Conservation (phyloP, 2,113 vertebrate species). For the Lates calcarifer region DNA sequence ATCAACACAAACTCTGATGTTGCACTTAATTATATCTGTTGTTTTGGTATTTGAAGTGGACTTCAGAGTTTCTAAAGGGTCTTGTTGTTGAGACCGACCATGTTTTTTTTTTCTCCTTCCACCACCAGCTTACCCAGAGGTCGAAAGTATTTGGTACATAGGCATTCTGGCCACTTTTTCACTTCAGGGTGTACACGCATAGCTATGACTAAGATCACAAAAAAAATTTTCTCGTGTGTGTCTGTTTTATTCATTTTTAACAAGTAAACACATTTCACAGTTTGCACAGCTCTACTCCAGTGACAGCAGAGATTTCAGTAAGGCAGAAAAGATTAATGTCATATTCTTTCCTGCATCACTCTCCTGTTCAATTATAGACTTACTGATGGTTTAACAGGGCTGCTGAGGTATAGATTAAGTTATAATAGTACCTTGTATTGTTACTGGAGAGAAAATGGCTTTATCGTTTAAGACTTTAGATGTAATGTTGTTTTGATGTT, state of each 20-base stretch:
- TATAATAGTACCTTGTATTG: slow-evolving; percentile 1
- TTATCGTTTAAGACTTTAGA: slow-evolving; percentile 2
- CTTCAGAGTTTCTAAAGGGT: too few relatives aligned
- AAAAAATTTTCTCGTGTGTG: not conserved
- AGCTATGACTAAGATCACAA: not conserved
- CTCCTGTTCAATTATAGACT: slow-evolving; percentile 6
- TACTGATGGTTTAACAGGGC: not conserved
- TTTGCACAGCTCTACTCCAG: not conserved
- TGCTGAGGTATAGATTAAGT: slow-evolving; percentile 15
- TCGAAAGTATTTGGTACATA: not conserved
- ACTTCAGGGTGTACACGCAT: not conserved
- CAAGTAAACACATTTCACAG: not conserved
- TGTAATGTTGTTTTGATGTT: slow-evolving; percentile 10
- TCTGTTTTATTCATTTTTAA: not conserved
- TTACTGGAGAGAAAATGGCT: slow-evolving; percentile 12
- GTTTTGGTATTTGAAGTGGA: not conserved
- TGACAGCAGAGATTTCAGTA: not conserved
- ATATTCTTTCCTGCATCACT: not conserved
- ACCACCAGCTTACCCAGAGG: not conserved
- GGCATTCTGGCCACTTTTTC: not conserved
- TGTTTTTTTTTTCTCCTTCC: not conserved
- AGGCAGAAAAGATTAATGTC: not conserved
- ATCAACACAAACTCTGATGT: not conserved
- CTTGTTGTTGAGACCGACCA: not conserved
- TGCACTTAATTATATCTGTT: too few relatives aligned